Evolutionary conservation across 2,797 vertebrate genomes (phyloP).

Genomic region (Sebastes kiyomatsui): DNA sequence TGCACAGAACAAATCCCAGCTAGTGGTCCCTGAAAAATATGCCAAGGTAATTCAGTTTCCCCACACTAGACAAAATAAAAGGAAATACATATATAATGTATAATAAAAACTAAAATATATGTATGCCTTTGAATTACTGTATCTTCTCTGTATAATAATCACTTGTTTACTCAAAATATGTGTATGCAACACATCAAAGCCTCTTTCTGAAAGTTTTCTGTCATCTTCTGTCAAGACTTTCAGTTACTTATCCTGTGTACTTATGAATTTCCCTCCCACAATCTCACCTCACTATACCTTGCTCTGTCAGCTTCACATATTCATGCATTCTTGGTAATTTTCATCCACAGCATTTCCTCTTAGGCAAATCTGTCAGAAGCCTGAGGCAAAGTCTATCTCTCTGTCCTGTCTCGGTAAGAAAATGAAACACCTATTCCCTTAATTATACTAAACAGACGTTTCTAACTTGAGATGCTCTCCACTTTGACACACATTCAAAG

Average conservation of each 20-base stretch:
- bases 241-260: slow-evolving; percentile 13
- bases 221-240: slow-evolving; percentile 35
- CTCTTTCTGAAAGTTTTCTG: neutral
- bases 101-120: slow-evolving; percentile 3
- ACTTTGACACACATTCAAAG: slow-evolving; percentile 40
- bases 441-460: slow-evolving; percentile 42
- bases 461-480: slow-evolving; percentile 13
- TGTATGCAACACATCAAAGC: slow-evolving; percentile 52
- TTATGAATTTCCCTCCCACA: neutral
- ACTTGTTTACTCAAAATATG: slow-evolving; percentile 55
- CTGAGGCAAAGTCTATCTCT: slow-evolving; percentile 33
- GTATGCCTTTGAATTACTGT: slow-evolving; percentile 25
- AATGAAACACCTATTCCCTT: slow-evolving; percentile 37
- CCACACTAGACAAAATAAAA: neutral
- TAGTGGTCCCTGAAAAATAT: slow-evolving; percentile 10
- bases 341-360: slow-evolving; percentile 27
- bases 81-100: neutral
- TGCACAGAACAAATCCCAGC: neutral
- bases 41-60: neutral
- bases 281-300: neutral
- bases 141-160: slow-evolving; percentile 30
- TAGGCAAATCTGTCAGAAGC: slow-evolving; percentile 41
- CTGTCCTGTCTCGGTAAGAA: neutral
- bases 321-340: slow-evolving; percentile 33
- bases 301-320: slow-evolving; percentile 4